Conservation (phyloP, 2,888 invertebrate genomes). For the Acrobasis suavella region DNA sequence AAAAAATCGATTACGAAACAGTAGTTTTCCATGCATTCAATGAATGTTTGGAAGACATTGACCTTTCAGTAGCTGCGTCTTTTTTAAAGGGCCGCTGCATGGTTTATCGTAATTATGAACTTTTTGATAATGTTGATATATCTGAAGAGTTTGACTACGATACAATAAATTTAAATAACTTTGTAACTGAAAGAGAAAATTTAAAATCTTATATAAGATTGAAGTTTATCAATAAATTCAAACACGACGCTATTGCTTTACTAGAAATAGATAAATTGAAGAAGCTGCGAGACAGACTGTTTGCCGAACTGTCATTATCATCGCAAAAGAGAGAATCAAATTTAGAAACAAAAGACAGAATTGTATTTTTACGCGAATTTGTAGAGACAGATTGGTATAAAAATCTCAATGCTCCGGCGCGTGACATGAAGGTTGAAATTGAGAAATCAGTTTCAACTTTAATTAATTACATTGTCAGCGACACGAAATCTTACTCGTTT, state of each 20-base stretch:
- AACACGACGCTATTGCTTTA: constrained; percentile 35
- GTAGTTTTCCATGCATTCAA: constrained; percentile 30
- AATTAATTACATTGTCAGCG: constrained; percentile 51
- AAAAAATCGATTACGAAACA: constrained; percentile 40
- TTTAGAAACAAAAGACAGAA: constrained; percentile 39
- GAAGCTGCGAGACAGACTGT: constrained; percentile 38
- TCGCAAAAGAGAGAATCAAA: constrained; percentile 16
- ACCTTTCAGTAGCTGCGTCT: constrained; percentile 20
- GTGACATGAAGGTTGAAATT: constrained; percentile 37
- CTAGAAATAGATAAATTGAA: constrained; percentile 46
- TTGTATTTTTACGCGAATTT: constrained; percentile 37
- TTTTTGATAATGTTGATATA: constrained; percentile 41
- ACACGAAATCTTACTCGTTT: constrained; percentile 47
- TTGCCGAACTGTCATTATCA: constrained; percentile 32
- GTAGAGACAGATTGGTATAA: constrained; percentile 40
- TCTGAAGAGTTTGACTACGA: constrained; percentile 45
- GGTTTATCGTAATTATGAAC: constrained; percentile 40
- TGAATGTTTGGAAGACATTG: constrained; percentile 16
- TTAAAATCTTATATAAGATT: constrained; percentile 48
- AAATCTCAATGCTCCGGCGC: constrained; percentile 28
- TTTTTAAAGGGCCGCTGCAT: constrained; percentile 38
- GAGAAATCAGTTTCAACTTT: constrained; percentile 47
- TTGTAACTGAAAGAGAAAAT: constrained; percentile 38
- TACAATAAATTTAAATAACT: constrained; percentile 41
- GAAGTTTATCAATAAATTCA: constrained; percentile 40